Conservation (phyloP, 1,140 invertebrate genomes). For the Paracyclopina nana region DNA sequence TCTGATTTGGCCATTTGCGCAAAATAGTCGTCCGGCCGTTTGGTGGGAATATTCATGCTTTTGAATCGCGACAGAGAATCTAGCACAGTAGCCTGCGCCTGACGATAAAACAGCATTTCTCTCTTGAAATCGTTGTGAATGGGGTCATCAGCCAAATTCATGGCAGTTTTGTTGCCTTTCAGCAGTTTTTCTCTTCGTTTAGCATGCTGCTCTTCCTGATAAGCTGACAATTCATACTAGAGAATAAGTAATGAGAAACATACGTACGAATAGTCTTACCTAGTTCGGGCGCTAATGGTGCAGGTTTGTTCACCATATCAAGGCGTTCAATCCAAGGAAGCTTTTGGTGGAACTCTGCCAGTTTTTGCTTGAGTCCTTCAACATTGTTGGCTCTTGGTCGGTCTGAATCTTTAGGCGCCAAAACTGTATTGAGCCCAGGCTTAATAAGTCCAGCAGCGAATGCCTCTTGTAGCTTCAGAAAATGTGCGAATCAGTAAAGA, state of each 20-base stretch:
- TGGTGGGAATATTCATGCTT: constrained; percentile 49
- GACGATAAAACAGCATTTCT: constrained; percentile 72
- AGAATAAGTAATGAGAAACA: too few relatives aligned
- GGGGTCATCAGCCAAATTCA: constrained; percentile 38
- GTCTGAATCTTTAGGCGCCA: background rate
- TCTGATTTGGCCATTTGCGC: constrained; percentile 98
- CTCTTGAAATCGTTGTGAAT: constrained; percentile 81
- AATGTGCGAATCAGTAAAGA: too few relatives aligned
- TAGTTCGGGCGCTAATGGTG: constrained; percentile 14
- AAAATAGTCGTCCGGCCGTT: constrained; percentile 85
- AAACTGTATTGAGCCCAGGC: constrained; percentile 11
- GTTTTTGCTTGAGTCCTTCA: constrained; percentile 4
- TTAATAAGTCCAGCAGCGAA: constrained; percentile 8
- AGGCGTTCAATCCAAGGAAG: constrained; percentile 13
- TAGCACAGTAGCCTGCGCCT: constrained; percentile 53
- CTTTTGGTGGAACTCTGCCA: constrained; percentile 4
- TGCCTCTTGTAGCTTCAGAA: constrained; percentile 14
- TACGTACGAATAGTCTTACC: too few relatives aligned
- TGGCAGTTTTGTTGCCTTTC: background rate
- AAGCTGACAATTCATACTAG: too few relatives aligned
- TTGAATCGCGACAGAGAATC: constrained; percentile 33
- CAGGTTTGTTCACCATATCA: constrained; percentile 13
- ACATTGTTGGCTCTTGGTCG: background rate
- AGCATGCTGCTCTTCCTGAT: constrained; percentile 6
- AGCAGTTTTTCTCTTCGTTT: background rate